phyloP scores from a whole-genome alignment of 2,113 vertebrate species.

The Neolamprologus falcicula region DNA sequence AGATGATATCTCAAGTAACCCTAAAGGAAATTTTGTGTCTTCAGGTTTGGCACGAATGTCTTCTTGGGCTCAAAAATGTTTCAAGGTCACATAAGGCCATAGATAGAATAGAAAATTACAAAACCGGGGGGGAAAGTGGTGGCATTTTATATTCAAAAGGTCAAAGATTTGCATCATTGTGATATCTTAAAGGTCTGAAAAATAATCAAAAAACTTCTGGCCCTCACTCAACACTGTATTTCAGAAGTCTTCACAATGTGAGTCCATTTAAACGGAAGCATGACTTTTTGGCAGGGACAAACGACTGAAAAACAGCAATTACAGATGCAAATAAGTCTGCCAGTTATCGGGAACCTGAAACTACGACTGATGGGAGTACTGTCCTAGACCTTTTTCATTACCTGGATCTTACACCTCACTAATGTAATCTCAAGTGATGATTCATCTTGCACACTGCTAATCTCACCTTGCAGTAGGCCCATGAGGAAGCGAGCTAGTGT shows the following conservation, averaged over 20 bases:
- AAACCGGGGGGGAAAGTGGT: not conserved
- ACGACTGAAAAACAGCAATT: not conserved
- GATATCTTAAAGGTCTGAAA: not conserved
- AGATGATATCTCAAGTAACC: not conserved
- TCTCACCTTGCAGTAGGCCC: conserved; percentile 91
- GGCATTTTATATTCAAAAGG: not conserved
- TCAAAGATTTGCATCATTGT: not conserved
- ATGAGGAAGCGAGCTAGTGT: conserved; percentile 84
- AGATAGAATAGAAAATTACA: not conserved
- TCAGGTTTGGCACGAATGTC: not conserved
- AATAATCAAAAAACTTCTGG: not conserved
- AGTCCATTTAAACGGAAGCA: not conserved
- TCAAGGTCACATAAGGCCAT: not conserved
- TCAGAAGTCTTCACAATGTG: not conserved
- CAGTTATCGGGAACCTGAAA: not conserved
- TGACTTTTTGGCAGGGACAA: not conserved
- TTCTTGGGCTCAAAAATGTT: not conserved
- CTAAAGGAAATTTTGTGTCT: not conserved
- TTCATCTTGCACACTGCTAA: not conserved
- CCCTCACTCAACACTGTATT: not conserved
- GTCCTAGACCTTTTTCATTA: not conserved
- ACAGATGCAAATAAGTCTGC: not conserved
- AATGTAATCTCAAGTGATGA: not conserved
- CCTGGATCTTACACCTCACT: not conserved
- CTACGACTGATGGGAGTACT: not conserved